A percentile compares a stretch with the other conserved stretches of the same genome.
phyloP scores from a whole-genome alignment of 2,888 invertebrate species.

The Phyto melanocephala region DNA sequence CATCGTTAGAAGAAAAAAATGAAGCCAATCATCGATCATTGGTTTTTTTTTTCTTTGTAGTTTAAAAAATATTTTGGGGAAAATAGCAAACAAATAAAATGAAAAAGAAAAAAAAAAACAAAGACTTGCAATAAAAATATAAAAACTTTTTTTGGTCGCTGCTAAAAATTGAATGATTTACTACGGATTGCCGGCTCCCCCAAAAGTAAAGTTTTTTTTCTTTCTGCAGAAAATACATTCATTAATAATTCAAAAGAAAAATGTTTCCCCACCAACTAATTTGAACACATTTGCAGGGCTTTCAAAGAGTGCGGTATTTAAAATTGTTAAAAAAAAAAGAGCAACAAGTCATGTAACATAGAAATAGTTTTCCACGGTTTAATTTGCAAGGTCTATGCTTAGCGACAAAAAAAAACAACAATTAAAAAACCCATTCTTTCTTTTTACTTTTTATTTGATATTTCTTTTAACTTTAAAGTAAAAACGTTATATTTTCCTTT shows the following conservation, averaged over 20 bases:
- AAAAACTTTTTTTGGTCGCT: constrained; percentile 47
- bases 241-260: constrained; percentile 78
- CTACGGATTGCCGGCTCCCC: constrained; percentile 44
- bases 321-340: neutral
- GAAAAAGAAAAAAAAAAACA: constrained; percentile 36
- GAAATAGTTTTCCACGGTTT: too few species aligned
- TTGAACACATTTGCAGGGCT: neutral
- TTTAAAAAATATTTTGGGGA: constrained; percentile 1
- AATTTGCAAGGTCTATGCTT: too few species aligned
- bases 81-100: constrained; percentile 35
- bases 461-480: too few species aligned
- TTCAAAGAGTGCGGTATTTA: neutral
- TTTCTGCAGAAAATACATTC: constrained; percentile 65
- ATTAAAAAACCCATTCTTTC: too few species aligned
- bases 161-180: constrained; percentile 58
- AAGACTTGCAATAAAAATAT: constrained; percentile 31
- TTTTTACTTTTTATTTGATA: too few species aligned
- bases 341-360: too few species aligned
- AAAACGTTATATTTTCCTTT: too few species aligned
- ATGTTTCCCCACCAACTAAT: constrained; percentile 56
- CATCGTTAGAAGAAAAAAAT: constrained; percentile 36
- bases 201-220: constrained; percentile 16
- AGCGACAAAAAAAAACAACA: too few species aligned
- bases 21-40: constrained; percentile 59
- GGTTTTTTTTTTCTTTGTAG: neutral